Evolutionary conservation across 1,140 invertebrate species (phyloP).

Genomic region (Aporrectodea caliginosa): DNA sequence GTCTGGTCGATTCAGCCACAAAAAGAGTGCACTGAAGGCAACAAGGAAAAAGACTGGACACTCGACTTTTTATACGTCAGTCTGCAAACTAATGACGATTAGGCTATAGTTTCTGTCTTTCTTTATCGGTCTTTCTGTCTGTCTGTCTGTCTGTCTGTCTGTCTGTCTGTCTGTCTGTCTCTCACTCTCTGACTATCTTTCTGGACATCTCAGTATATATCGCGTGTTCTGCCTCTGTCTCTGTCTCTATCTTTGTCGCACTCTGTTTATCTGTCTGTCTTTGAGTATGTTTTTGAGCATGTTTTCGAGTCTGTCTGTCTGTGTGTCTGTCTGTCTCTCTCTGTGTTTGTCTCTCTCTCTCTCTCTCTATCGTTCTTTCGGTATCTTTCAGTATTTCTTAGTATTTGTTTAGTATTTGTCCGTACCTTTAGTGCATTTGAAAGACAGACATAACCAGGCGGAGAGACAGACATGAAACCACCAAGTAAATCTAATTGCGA

Average conservation of each 20-base stretch:
- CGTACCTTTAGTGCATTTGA: too few relatives aligned
- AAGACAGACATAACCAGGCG: too few relatives aligned
- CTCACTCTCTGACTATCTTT: not conserved
- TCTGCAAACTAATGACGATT: too few relatives aligned
- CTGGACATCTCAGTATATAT: not conserved
- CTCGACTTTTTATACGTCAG: too few relatives aligned
- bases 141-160: slow-evolving; percentile 1
- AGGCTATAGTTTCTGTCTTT: too few relatives aligned
- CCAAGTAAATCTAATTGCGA: too few relatives aligned
- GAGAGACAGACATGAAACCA: too few relatives aligned
- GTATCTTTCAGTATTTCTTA: too few relatives aligned
- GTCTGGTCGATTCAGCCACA: too few relatives aligned
- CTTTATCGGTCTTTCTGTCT: not conserved
- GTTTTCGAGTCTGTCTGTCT: not conserved
- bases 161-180: not conserved
- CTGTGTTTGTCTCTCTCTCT: not conserved
- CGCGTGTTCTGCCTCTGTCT: not conserved
- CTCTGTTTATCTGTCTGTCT: not conserved
- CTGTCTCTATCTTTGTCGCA: not conserved
- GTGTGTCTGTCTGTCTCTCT: not conserved
- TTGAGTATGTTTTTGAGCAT: not conserved
- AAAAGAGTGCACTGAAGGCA: too few relatives aligned
- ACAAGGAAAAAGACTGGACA: too few relatives aligned
- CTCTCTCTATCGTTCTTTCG: not conserved
- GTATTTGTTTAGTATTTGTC: too few relatives aligned